Conservation (phyloP, 2,113 vertebrate genomes). For the Elephas maximus region DNA sequence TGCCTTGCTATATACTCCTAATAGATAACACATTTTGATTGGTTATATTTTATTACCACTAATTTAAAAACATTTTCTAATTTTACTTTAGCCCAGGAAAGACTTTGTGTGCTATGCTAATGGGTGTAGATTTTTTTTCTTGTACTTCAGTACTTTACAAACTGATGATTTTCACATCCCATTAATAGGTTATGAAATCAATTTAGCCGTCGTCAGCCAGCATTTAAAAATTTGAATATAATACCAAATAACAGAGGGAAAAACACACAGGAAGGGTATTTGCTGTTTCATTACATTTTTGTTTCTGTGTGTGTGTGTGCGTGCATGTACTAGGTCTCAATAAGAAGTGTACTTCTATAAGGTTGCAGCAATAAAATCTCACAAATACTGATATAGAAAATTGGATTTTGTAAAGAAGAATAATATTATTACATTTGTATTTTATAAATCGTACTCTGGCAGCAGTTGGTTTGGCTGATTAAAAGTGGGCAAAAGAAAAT, state of each 20-base stretch:
- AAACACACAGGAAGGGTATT: not conserved
- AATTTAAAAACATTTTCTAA: slow-evolving; percentile 10
- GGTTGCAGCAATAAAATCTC: not conserved
- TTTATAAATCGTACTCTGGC: not conserved
- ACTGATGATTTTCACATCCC: not conserved
- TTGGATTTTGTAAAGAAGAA: slow-evolving; percentile 20
- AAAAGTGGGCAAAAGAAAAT: not conserved
- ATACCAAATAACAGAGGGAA: not conserved
- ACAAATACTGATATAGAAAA: not conserved
- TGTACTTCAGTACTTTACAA: slow-evolving; percentile 21
- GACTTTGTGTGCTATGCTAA: not conserved
- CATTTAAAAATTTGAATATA: not conserved
- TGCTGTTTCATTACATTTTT: not conserved
- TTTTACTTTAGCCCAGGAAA: slow-evolving; percentile 7
- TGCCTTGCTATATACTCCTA: too few species aligned
- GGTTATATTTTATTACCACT: not conserved
- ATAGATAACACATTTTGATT: not conserved
- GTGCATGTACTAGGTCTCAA: not conserved
- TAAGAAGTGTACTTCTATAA: not conserved
- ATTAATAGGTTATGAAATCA: not conserved
- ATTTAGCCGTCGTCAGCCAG: not conserved
- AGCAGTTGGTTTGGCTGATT: not conserved
- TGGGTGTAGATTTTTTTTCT: not conserved
- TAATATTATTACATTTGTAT: slow-evolving; percentile 13
- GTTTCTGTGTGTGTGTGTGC: not conserved